These are phyloP conservation scores for Propithecus deckenii DNA, from an alignment of 2,797 vertebrate species.

Conservation along the genomic window DNA sequence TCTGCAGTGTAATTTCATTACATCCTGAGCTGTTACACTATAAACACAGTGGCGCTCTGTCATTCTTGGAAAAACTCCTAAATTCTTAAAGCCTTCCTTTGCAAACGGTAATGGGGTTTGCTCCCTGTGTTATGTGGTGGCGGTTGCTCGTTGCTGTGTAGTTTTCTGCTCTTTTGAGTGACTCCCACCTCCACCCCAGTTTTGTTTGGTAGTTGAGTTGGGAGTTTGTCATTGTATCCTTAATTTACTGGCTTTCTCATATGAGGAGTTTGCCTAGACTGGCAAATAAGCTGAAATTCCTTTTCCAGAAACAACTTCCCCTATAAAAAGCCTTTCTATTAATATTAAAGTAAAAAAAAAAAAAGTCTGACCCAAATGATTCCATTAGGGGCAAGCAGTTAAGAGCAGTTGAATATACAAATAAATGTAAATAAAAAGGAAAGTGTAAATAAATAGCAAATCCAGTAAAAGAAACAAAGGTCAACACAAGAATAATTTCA, in stretches of 20 bases:
- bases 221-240: conserved; percentile 20
- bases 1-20: conserved; percentile 90
- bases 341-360: not conserved
- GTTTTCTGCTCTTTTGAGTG: conserved; percentile 7
- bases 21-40: conserved; percentile 87
- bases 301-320: conserved; percentile 19
- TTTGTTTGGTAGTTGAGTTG: not conserved
- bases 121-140: conserved; percentile 25
- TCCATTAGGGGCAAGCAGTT: conserved; percentile 19
- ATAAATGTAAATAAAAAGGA: conserved; percentile 86
- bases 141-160: not conserved
- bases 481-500: conserved; percentile 89
- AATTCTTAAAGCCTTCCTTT: conserved; percentile 85
- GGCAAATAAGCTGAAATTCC: conserved; percentile 28
- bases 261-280: not conserved
- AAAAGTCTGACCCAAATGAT: not conserved
- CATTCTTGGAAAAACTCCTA: conserved; percentile 87
- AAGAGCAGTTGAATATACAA: conserved; percentile 76
- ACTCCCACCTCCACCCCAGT: not conserved
- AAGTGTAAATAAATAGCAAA: conserved; percentile 88
- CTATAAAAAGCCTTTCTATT: conserved; percentile 23
- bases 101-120: conserved; percentile 75
- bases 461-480: conserved; percentile 86
- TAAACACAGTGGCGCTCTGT: conserved; percentile 87
- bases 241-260: conserved; percentile 7